Conservation (phyloP, 2,113 vertebrate species). For the Mesembrinibis cayennensis region DNA sequence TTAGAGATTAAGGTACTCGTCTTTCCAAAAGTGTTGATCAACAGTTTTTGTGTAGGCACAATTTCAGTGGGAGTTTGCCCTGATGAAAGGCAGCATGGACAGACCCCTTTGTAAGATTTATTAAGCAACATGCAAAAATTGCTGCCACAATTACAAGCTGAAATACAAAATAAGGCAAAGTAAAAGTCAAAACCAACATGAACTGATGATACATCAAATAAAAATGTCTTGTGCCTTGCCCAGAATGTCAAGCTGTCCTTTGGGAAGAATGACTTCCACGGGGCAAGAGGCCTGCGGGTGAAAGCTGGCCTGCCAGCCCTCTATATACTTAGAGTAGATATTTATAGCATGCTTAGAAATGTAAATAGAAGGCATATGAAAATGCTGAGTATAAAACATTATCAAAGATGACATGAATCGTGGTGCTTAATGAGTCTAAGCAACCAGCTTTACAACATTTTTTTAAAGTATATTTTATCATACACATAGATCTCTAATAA, state of each 20-base stretch:
- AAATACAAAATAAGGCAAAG: not conserved
- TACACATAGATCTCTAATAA: not conserved
- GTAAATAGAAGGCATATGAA: slow-evolving; percentile 47
- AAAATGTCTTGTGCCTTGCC: not conserved
- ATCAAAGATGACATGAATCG: slow-evolving; percentile 10
- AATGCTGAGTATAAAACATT: slow-evolving; percentile 38
- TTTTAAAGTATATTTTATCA: not conserved
- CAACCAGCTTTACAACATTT: not conserved
- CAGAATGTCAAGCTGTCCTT: slow-evolving; percentile 23
- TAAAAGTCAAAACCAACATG: not conserved
- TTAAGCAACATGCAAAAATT: not conserved
- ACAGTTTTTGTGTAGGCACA: not conserved
- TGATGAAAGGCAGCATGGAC: not conserved
- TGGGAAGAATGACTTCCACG: not conserved
- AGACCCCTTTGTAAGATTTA: not conserved
- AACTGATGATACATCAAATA: not conserved
- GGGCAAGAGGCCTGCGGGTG: not conserved
- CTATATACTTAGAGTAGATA: not conserved
- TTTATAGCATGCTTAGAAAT: slow-evolving; percentile 50
- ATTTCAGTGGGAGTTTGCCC: not conserved
- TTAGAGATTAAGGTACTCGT: not conserved
- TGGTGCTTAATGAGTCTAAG: slow-evolving; percentile 30
- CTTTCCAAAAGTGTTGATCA: not conserved
- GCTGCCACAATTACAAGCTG: not conserved
- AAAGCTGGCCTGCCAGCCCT: slow-evolving; percentile 7